Evolutionary conservation across 2,797 vertebrate genomes (phyloP).

Genomic region (Arrhamphus sclerolepis): DNA sequence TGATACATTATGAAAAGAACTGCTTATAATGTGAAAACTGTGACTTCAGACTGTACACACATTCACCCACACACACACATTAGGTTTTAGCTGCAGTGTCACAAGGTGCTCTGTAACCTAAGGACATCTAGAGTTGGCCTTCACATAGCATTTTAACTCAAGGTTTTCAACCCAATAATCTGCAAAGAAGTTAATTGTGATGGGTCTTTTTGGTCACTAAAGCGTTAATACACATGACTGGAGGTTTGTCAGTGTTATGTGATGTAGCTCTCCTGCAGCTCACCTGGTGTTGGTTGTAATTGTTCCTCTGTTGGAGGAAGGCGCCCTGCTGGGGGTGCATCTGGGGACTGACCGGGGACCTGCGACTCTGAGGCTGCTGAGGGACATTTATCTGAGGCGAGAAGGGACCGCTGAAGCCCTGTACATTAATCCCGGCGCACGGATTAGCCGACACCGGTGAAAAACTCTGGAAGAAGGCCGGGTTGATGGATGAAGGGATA

Average conservation of each 20-base stretch:
- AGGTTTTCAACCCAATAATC: neutral
- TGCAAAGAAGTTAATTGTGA: neutral
- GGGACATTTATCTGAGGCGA: conserved; percentile 89
- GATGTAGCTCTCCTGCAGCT: conserved; percentile 25
- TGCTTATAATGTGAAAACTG: conserved; percentile 5
- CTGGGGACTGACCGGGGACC: conserved; percentile 92
- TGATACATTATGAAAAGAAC: conserved; percentile 19
- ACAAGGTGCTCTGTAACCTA: conserved; percentile 42
- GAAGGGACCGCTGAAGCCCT: conserved; percentile 88
- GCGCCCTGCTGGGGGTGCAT: conserved; percentile 90
- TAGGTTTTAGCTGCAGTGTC: conserved; percentile 34
- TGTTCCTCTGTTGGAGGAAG: conserved; percentile 94
- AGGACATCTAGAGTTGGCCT: neutral
- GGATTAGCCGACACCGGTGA: conserved; percentile 89
- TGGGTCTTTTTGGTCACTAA: neutral
- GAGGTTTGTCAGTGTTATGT: conserved; percentile 9
- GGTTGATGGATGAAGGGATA: conserved; percentile 91
- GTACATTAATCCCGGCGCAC: conserved; percentile 86
- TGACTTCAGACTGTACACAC: conserved; percentile 1
- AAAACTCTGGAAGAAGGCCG: conserved; percentile 95
- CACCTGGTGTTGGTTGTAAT: conserved; percentile 97
- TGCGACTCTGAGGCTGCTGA: conserved; percentile 86
- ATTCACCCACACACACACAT: conserved; percentile 3
- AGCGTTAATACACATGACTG: neutral
- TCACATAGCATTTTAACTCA: neutral